phyloP scores from a whole-genome alignment of 2,797 vertebrate genomes.

The Malurus splendens region DNA sequence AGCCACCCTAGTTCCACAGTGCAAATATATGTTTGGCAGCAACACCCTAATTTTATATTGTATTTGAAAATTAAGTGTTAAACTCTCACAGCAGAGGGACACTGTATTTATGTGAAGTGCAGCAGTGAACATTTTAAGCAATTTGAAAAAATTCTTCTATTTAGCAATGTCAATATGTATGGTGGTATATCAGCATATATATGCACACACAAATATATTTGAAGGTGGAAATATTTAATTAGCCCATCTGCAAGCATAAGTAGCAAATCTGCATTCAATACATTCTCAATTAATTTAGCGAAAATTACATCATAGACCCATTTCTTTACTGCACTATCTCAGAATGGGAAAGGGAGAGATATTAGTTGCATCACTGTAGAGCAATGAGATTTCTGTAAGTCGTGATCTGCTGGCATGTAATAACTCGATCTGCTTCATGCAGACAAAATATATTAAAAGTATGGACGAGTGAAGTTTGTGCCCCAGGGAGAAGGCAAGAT shows the following conservation, averaged over 20 bases:
- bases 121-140: not conserved
- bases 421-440: slow-evolving; percentile 77
- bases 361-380: slow-evolving; percentile 61
- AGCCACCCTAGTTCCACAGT: not conserved
- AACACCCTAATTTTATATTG: not conserved
- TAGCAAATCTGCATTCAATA: slow-evolving; percentile 23
- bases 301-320: slow-evolving; percentile 37
- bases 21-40: not conserved
- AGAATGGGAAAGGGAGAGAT: slow-evolving; percentile 52
- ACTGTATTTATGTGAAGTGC: not conserved
- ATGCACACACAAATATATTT: not conserved
- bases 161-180: not conserved
- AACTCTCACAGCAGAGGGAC: not conserved
- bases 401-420: slow-evolving; percentile 76
- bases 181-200: not conserved
- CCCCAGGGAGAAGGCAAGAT: slow-evolving; percentile 82
- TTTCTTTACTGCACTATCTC: slow-evolving; percentile 45
- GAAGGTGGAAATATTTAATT: slow-evolving; percentile 62
- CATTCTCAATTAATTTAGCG: slow-evolving; percentile 54
- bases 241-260: slow-evolving; percentile 45
- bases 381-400: slow-evolving; percentile 75
- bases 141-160: not conserved
- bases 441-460: slow-evolving; percentile 83
- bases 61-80: not conserved
- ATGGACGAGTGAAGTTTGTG: slow-evolving; percentile 79